These are phyloP conservation scores for Microcebus jonahi DNA, from an alignment of 2,113 vertebrate species.

Conservation along the genomic window DNA sequence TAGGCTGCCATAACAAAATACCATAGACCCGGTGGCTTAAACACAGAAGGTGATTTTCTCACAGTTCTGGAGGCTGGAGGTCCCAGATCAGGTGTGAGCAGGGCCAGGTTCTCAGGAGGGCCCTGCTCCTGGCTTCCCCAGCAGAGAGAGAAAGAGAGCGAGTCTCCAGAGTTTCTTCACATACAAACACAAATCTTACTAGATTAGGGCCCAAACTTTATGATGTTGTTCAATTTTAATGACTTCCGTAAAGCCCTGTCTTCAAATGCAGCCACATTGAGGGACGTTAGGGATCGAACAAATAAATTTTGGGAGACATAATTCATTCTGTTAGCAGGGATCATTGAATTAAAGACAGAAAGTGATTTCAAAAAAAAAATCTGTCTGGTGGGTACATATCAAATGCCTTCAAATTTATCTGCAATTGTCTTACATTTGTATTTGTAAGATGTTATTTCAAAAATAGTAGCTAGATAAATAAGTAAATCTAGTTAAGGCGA, in stretches of 20 bases:
- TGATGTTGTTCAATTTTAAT: not conserved
- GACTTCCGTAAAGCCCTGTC: not conserved
- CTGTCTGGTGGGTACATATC: too few relatives aligned
- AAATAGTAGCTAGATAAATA: not conserved
- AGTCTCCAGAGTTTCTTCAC: not conserved
- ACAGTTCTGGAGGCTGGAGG: not conserved
- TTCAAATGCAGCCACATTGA: not conserved
- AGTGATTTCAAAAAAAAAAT: not conserved
- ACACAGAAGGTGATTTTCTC: not conserved
- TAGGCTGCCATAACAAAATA: too few relatives aligned
- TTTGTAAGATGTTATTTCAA: not conserved
- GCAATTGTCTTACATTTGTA: not conserved
- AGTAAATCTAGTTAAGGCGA: not conserved
- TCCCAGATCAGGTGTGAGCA: not conserved
- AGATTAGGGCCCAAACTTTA: not conserved
- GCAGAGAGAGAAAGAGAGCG: not conserved
- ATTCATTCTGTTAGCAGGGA: not conserved
- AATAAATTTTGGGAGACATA: not conserved
- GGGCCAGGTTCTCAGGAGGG: rapidly evolving
- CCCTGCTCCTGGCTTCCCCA: not conserved
- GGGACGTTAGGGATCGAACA: too few relatives aligned
- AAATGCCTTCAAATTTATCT: not conserved
- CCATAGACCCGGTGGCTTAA: not conserved
- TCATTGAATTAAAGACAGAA: not conserved
- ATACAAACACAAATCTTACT: not conserved